Conservation (phyloP, 2,113 vertebrate species). For the Calyptomena viridis region DNA sequence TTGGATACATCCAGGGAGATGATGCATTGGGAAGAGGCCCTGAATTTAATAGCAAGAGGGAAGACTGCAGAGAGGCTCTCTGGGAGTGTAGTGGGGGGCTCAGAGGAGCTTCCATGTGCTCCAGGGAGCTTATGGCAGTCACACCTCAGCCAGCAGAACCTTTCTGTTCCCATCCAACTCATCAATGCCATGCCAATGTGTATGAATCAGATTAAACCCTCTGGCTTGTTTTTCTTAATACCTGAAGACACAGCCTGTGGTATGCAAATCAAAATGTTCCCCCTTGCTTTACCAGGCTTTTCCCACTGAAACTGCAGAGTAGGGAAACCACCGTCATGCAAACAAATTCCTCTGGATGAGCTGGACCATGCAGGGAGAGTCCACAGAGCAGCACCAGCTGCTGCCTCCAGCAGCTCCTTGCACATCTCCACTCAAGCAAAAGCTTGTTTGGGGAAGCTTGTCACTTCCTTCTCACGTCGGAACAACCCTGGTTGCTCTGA, state of each 20-base stretch:
- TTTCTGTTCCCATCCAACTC: neutral
- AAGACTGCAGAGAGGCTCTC: neutral
- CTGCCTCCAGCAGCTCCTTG: neutral
- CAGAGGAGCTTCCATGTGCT: neutral
- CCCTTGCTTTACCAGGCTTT: neutral
- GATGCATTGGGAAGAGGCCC: neutral
- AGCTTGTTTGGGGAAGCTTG: neutral
- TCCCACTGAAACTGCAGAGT: neutral
- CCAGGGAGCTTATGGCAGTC: neutral
- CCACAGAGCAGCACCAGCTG: neutral
- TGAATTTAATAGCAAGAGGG: neutral
- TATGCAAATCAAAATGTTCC: neutral
- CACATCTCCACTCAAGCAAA: neutral
- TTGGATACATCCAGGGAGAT: slow-evolving; percentile 34
- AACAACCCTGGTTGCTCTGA: neutral
- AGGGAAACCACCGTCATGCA: rapidly evolving
- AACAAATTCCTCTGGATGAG: neutral
- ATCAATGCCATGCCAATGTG: rapidly evolving
- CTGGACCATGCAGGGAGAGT: neutral
- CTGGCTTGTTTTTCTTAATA: neutral
- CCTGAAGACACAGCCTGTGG: neutral
- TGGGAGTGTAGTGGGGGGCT: neutral
- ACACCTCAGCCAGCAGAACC: neutral
- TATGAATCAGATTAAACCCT: neutral
- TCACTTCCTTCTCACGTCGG: neutral